Evolutionary conservation across 2,797 vertebrate species (phyloP).

Genomic region (Anguilla obscura): DNA sequence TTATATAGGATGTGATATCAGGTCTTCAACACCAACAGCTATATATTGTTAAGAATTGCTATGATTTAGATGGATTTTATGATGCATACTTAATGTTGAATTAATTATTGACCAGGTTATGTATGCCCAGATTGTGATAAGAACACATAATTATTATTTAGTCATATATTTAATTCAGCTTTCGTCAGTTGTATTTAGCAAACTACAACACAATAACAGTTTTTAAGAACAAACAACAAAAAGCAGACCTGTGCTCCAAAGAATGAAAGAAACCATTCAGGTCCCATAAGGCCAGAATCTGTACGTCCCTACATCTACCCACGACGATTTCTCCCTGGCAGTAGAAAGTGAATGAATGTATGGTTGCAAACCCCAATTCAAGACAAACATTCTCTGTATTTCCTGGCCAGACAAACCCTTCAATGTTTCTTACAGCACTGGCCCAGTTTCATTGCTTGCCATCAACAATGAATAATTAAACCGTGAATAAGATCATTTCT

Average conservation of each 20-base stretch:
- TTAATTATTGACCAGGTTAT: neutral
- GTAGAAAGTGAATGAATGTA: neutral
- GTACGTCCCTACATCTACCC: neutral
- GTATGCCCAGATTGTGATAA: neutral
- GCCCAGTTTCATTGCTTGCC: neutral
- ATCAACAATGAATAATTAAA: neutral
- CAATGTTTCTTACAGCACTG: neutral
- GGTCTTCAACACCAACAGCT: neutral
- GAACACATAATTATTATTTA: no score
- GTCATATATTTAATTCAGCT: neutral
- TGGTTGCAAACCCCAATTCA: neutral
- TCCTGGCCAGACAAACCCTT: neutral
- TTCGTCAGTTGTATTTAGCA: neutral
- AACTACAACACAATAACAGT: neutral
- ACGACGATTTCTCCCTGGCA: neutral
- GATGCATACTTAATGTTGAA: neutral
- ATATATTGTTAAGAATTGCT: neutral
- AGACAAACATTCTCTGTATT: neutral
- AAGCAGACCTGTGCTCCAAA: neutral
- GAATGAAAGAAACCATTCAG: neutral
- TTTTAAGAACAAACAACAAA: neutral
- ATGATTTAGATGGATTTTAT: neutral
- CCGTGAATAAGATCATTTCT: neutral
- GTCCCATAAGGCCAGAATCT: neutral
- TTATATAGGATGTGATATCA: neutral